Base-by-base conservation (phyloP, 2,797 vertebrate species). In the Thalassophryne amazonica region DNA sequence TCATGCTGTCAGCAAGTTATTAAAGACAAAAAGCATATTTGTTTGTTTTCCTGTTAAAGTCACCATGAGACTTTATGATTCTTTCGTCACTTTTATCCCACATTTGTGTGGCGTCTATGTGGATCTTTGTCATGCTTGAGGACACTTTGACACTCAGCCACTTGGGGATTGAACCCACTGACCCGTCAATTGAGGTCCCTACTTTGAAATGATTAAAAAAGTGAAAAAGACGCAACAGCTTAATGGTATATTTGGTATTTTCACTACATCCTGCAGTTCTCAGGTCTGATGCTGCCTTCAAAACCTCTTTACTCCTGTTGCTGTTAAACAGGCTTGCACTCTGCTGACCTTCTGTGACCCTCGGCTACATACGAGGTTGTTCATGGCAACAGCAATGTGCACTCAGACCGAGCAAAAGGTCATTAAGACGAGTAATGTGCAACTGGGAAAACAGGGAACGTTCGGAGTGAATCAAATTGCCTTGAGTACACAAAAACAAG, bases 301-400 rank as follows among this genome's bases (percentile, higher is more conserved):
- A 8, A 22, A 32, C 24, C 52, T 56, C 63, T 57, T 27, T 61
- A 41, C 65, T 71, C 59, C 61, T 48, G 47, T 38, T 43, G 51
- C 53, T 54, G 48, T 70, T 62, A 71, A 77, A 69, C 51, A 60
- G 39, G 52, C 56, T 47, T 72, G 53, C 78, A 80, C 76, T 78
- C 66, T 60, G 22, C 51, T 73, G 79, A 84, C 84, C 81, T 60
- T 54, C 46, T 10, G 38, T 75, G 74, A 84, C 80, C 80, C 69
- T 47, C 43, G 10, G 51, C 66, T 57, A 68, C 64, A 64, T 63
- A 53, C 33, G 63, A n/a, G 36, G 81, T 83, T 31, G 73, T 56
- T 63, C 58, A 17, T 67, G 62, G 78, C 80, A 79, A 80, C 76
- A 1, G 11, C 48, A 43, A 67, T 60, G 75, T 60, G 50, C 27